phyloP scores from a whole-genome alignment of 1,140 invertebrate genomes.

The Drosophila truncata region DNA sequence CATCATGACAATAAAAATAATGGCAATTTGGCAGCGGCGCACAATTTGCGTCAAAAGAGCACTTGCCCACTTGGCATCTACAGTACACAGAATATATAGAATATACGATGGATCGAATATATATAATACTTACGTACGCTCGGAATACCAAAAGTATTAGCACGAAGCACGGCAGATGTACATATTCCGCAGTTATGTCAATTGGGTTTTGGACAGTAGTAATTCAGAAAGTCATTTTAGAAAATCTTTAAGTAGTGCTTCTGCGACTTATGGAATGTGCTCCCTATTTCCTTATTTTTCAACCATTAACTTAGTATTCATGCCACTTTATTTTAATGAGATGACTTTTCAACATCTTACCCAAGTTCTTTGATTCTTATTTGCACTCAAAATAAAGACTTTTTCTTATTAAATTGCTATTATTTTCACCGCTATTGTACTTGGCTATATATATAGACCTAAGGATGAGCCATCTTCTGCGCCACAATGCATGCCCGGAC shows the following conservation, averaged over 20 bases:
- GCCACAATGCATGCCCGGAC: constrained; percentile 62
- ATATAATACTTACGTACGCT: constrained; percentile 4
- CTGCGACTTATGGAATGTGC: not conserved
- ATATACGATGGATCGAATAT: constrained; percentile 1
- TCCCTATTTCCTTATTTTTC: not conserved
- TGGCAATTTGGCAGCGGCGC: constrained; percentile 45
- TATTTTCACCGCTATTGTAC: not conserved
- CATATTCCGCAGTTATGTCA: constrained; percentile 14
- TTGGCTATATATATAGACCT: constrained; percentile 42
- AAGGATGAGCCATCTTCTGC: constrained; percentile 58
- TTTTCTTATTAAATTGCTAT: not conserved
- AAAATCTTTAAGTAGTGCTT: not conserved
- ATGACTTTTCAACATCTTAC: not conserved
- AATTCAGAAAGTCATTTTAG: not conserved
- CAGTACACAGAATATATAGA: constrained; percentile 27
- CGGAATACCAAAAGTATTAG: not conserved
- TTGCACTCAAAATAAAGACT: not conserved
- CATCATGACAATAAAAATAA: constrained; percentile 61
- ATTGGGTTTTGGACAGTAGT: not conserved
- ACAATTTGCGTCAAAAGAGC: constrained; percentile 57
- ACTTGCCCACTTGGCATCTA: constrained; percentile 28
- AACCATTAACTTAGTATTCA: too few relatives aligned
- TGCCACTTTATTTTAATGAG: not conserved
- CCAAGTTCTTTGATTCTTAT: not conserved
- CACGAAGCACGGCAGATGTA: constrained; percentile 1